Base-by-base conservation (phyloP, 1,140 invertebrate genomes). In the Cotesia typhae region DNA sequence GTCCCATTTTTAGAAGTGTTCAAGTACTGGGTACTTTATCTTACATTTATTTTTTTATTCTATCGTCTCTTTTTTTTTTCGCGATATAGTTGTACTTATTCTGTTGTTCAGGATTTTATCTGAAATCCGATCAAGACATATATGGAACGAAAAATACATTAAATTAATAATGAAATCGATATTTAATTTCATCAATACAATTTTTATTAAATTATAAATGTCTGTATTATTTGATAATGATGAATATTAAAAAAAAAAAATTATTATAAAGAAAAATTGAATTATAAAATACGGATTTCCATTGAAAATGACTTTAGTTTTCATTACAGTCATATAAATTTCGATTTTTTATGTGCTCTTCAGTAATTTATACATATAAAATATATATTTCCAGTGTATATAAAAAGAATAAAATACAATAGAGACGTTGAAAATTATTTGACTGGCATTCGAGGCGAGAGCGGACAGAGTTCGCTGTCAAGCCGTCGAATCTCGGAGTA, bases 401-500 rank as follows among this genome's bases (percentile, higher is more conserved):
- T 28, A 59, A 28, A 12, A 41, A n/a, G 41, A 67, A 35, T 67
- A 20, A 67, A 67, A 67, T 53, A 67, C 10, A 28, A 20, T 12
- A 51, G 66, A 55, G 51, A 41, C 51, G 66, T 37, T 67, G n/a
- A 55, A 28, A 67, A 55, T 67, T 67, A 67, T 67, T 67, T 67
- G 66, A 67, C 66, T 53, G 38, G 51, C 51, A 41, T 67, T 67
- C 14, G 20, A 55, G 51, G 53, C 20, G 53, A 41, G 66, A 41
- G 47, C 38, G 41, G 66, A 67, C 52, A 67, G 51, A 55, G 28
- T 38, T 36, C 41, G 28, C 52, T 35, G 10, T 67, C 41, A 14
- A 51, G 51, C 51, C 66, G 66, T 67, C 66, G 63, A 67, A 51
- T 67, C 66, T 67, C 41, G 20, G 64, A 55, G 51, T 67, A 67